phyloP scores from a whole-genome alignment of 1,140 invertebrate species.

The Tachypleus tridentatus region DNA sequence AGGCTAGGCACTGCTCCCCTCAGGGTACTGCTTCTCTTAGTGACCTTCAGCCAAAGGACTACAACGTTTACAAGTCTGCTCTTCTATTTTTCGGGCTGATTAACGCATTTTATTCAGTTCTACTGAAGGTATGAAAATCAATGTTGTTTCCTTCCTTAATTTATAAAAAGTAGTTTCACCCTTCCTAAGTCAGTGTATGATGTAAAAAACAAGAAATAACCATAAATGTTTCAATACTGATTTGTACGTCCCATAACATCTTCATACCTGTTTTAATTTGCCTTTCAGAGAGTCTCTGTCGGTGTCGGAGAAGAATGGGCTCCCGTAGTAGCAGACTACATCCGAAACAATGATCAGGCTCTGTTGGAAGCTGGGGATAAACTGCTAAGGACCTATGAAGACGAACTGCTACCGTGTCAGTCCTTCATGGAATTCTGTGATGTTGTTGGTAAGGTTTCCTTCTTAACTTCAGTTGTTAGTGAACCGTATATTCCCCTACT shows the following conservation, averaged over 20 bases:
- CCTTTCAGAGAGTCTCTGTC: constrained; percentile 26
- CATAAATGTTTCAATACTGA: not conserved
- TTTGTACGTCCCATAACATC: not conserved
- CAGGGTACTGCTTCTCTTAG: constrained; percentile 25
- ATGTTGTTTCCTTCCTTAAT: too few relatives aligned
- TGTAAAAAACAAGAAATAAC: too few relatives aligned
- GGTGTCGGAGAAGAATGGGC: constrained; percentile 62
- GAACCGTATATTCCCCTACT: not conserved
- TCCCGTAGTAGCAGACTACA: constrained; percentile 74
- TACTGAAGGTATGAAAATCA: constrained; percentile 50
- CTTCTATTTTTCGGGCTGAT: constrained; percentile 72
- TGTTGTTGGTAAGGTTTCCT: constrained; percentile 48
- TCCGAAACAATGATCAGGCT: constrained; percentile 82
- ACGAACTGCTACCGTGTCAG: constrained; percentile 77
- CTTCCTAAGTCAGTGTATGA: too few relatives aligned
- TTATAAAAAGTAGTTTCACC: too few relatives aligned
- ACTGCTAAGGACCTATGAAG: constrained; percentile 64
- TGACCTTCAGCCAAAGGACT: constrained; percentile 48
- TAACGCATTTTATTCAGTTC: constrained; percentile 57
- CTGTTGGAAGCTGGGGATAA: constrained; percentile 76
- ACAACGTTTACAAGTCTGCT: constrained; percentile 69
- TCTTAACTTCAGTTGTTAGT: not conserved
- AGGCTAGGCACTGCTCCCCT: constrained; percentile 45
- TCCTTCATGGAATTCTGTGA: constrained; percentile 85
- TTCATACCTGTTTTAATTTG: not conserved